Evolutionary conservation across 2,113 vertebrate genomes (phyloP), one percentile per base, ranked within the genome.

Genomic region (Boleophthalmus pectinirostris): DNA sequence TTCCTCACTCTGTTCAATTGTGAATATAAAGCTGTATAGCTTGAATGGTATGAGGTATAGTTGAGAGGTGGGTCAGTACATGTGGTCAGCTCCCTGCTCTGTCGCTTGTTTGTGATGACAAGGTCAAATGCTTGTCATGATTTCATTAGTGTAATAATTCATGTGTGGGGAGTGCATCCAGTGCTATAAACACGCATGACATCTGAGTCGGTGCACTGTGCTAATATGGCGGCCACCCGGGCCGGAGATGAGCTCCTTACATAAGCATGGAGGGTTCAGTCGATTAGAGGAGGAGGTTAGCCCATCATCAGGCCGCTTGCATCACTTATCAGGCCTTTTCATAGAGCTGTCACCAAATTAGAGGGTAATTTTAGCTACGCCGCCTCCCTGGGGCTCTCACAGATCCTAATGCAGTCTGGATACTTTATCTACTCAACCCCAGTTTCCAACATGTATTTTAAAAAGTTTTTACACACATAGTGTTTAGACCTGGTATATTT

Each of bases 71-170:
- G n/a, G n/a, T n/a, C n/a, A n/a, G n/a, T 74, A 38, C 9, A 38
- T 5, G 67, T 82, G 80, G 77, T 82, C 77, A 81, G 74, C 81
- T 75, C 75, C 82, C 23, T 21, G 23, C 61, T 82, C 83, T 84
- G 74, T 76, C 70, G 82, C 80, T 78, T 74, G 69, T 72, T 74
- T 70, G 79, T 80, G 89, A 88, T 86, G 87, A 88, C 63, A 77
- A 80, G 87, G 88, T 89, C 79, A 89, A 85, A 92, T 85, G 84
- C 87, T 80, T 86, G 75, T 76, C 80, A 77, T 90, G 83, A 89
- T 92, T 91, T 90, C 85, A 91, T 92, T 92, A 90, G 84, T 63
- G 72, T 80, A 70, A 79, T 85, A 76, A 90, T 87, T 87, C 79
- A 75, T 72, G 63, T 70, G 79, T 66, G 74, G 73, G 79, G 85